These are phyloP conservation scores for Cynaeus angustus DNA, from an alignment of 2,888 invertebrate species.

Conservation along the genomic window DNA sequence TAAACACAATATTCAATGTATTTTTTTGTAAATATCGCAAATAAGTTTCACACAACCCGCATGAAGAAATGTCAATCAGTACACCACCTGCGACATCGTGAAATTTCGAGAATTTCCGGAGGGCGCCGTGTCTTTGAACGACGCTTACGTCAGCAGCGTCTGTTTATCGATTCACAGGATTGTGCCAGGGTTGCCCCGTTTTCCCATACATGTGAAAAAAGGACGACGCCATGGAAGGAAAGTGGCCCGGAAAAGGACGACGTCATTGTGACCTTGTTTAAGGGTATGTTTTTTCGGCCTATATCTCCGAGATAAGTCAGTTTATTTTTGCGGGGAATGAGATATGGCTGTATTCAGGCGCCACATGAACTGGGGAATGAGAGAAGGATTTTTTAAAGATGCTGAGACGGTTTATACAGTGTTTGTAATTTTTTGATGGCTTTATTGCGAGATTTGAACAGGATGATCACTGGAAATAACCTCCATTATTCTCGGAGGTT, in stretches of 20 bases:
- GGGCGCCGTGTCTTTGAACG: constrained; percentile 67
- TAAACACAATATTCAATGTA: constrained; percentile 19
- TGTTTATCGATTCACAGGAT: constrained; percentile 70
- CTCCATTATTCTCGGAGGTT: constrained; percentile 16
- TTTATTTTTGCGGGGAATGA: constrained; percentile 69
- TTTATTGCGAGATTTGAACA: constrained; percentile 20
- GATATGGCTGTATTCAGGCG: constrained; percentile 67
- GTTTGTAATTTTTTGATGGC: constrained; percentile 36
- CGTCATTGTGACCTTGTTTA: constrained; percentile 65
- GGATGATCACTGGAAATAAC: constrained; percentile 18
- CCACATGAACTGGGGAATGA: constrained; percentile 63
- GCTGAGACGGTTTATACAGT: constrained; percentile 16
- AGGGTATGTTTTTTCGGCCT: constrained; percentile 68
- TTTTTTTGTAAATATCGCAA: constrained; percentile 58
- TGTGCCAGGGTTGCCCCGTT: constrained; percentile 64
- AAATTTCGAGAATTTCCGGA: constrained; percentile 66
- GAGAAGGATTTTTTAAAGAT: constrained; percentile 40
- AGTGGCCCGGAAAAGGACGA: constrained; percentile 54
- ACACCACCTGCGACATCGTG: constrained; percentile 71
- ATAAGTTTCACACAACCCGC: constrained; percentile 65
- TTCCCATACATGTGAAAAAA: constrained; percentile 56
- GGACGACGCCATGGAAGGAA: constrained; percentile 49
- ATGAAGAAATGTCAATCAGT: constrained; percentile 71
- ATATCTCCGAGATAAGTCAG: constrained; percentile 68
- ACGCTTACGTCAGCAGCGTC: constrained; percentile 71